Base-by-base conservation (phyloP, 2,113 vertebrate genomes). In the Okapia johnstoni region DNA sequence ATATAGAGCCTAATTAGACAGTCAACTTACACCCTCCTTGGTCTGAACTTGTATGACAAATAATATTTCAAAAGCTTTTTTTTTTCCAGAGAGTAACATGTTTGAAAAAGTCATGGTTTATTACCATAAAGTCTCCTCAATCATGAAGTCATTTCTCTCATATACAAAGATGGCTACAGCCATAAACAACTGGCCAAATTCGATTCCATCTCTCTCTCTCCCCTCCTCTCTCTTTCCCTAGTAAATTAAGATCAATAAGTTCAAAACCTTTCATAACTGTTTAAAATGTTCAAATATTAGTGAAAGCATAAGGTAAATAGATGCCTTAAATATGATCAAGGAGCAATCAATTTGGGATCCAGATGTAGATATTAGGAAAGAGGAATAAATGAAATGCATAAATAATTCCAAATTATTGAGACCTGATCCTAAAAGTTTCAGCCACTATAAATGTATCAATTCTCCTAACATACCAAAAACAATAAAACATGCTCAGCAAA, bases 231-330 rank as follows among this genome's bases (percentile, higher is more conserved):
- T 43, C 28, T 4, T 33, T 36, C 48, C n/a, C 46, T 33, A 84
- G 33, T n/a, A 86, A 94, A 87, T 93, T 54, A 88, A 60, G 52
- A 93, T 79, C 15, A 33, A 6, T 16, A 23, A 63, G 7, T 52
- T 94, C 73, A 76, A 88, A 94, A 85, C 60, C 36, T 55, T 87
- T 70, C 36, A 25, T 50, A 85, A 70, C 48, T 83, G 28, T 50
- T 96, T 73, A 88, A 70, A 91, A 48, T 12, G 33, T 63, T 89
- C 63, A 92, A 80, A 48, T 85, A 33, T 94, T 61, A 91, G 55
- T 73, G 81, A 94, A 94, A 88, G 30, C 50, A 80, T 52, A 94
- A 94, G 85, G 79, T 61, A 94, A 94, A 84, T 7, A 90, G 36
- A 63, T 40, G 2, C 48, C 73, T 93, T 81, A 58, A 70, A 46